Conservation (phyloP, 2,888 invertebrate genomes). For the Limenitis camilla region DNA sequence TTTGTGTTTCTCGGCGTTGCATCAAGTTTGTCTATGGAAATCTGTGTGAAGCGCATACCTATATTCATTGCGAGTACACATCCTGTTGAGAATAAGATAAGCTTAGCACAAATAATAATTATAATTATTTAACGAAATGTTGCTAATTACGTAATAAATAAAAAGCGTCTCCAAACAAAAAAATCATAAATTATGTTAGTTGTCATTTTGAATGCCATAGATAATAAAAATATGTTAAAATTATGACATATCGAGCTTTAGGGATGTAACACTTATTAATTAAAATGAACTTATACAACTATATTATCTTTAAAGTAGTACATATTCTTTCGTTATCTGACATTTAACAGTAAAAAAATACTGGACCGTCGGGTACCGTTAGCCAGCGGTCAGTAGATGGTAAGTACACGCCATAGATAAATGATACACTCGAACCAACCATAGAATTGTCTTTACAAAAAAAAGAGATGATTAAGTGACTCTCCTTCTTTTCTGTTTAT, state of each 20-base stretch:
- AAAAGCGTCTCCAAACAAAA: too few species aligned
- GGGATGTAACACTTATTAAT: too few species aligned
- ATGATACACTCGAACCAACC: conserved; percentile 10
- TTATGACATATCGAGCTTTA: too few species aligned
- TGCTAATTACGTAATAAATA: too few species aligned
- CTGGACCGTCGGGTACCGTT: conserved; percentile 47
- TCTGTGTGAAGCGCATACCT: neutral
- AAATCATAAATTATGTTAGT: too few species aligned
- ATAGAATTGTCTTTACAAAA: neutral
- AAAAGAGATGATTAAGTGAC: neutral
- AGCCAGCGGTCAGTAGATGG: conserved; percentile 32
- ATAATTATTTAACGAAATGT: too few species aligned
- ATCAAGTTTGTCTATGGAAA: neutral
- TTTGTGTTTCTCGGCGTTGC: conserved; percentile 4
- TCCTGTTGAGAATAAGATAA: too few species aligned
- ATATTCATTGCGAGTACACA: neutral
- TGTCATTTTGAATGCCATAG: too few species aligned
- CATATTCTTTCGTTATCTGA: conserved; percentile 25
- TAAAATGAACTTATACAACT: neutral
- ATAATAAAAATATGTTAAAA: too few species aligned
- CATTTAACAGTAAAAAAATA: conserved; percentile 54
- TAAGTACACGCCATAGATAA: conserved; percentile 10
- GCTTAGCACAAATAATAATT: too few species aligned
- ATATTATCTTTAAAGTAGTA: neutral
- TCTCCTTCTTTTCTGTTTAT: neutral